Base-by-base conservation (phyloP, 53 echinoderm and acorn worm genomes). In the Mesocentrotus franciscanus region DNA sequence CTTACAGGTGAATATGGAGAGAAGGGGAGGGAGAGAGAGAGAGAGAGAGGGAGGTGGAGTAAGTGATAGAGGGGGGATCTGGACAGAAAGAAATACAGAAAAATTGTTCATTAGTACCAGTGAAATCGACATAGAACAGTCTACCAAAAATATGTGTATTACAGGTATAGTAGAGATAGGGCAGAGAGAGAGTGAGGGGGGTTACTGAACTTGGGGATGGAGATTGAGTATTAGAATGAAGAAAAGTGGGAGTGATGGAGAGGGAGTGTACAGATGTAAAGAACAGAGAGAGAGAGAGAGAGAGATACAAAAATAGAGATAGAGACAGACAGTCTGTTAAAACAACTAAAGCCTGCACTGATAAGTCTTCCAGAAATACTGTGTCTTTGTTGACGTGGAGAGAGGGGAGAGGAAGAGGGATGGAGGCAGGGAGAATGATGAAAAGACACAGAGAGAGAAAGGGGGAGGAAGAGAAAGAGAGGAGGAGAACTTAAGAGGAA, bases 61-160 rank as follows among this genome's bases (percentile, higher is more conserved):
- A 18, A 64, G 64, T 14, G 64, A 64, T 16, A 6, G 64, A 64
- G 2, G 64, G 64, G 14, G 2, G 18, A 16, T 64, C 18, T 14
- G 20, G 22, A 42, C 36, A 83, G 20, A 83, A 42, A 49, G 49
- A 35, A 33, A 34, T 0, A 11, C 99, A 97, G 57, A 95, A 97
- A 75, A 96, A 97, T 93, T 98, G 98, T 93, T 95, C 98, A 15
- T 91, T 98, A 55, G 97, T 96, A 42, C 99, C 98, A 39, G 97
- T 99, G 33, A 98, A 99, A 60, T 96, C 97, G 26, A 92, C 97
- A 29, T 98, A 98, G 95, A 99, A 97, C 96, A 68, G 97, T 32
- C 95, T 99, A 36, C 98, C 98, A 56, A 97, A 98, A 95, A 97
- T 99, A 8, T 98, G 99, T 97, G 99, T 98, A 9, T 64, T 98